A percentile compares a stretch with the other conserved stretches of the same genome.
phyloP scores from a whole-genome alignment of 2,797 vertebrate species.

The Emydoidea blandingii region DNA sequence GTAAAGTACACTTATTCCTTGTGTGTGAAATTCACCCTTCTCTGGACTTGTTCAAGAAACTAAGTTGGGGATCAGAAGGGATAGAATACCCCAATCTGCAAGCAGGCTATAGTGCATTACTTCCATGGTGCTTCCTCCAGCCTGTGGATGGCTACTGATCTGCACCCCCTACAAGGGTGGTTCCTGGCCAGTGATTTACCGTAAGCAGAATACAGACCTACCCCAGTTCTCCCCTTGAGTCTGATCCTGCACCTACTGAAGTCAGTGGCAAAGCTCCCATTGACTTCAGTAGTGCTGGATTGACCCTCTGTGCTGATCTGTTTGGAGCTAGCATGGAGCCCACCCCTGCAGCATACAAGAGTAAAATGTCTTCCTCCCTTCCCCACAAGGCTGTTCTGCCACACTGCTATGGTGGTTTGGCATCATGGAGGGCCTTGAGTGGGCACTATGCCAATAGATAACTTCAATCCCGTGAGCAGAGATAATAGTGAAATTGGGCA shows the following conservation, averaged over 20 bases:
- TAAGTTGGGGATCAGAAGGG: background rate
- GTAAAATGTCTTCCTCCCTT: background rate
- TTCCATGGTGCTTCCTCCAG: background rate
- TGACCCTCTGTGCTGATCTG: background rate
- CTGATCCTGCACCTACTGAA: background rate
- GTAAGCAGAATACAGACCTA: background rate
- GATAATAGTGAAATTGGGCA: background rate
- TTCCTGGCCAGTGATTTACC: background rate
- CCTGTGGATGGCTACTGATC: background rate
- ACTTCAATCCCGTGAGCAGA: background rate
- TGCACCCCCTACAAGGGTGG: background rate
- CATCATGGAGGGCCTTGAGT: background rate
- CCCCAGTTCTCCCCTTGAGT: background rate
- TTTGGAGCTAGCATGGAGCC: background rate
- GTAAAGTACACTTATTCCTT: conserved; percentile 42
- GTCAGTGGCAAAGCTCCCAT: background rate
- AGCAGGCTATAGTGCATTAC: background rate
- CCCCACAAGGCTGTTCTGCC: background rate
- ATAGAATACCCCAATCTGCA: background rate
- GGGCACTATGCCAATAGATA: background rate
- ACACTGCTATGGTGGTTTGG: background rate
- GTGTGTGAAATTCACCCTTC: too few relatives aligned
- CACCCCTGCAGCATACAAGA: background rate
- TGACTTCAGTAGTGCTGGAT: background rate
- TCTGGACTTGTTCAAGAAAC: background rate